Base-by-base conservation (phyloP, 2,888 invertebrate genomes). In the Eledona agricola region DNA sequence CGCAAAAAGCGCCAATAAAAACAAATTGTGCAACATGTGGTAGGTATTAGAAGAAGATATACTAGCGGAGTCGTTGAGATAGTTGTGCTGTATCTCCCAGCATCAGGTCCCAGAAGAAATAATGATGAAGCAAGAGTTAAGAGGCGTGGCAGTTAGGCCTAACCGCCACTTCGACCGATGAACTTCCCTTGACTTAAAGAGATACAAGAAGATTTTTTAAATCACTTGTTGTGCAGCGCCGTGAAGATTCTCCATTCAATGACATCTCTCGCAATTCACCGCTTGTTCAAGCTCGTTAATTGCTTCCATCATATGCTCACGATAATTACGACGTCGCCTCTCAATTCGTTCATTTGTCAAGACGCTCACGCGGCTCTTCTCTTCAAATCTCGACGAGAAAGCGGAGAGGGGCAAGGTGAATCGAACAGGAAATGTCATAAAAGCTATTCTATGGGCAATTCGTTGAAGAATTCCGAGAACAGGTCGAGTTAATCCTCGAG, bases 141-240 rank as follows among this genome's bases (percentile, higher is more conserved):
- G 57, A 60, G 64, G 62, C 62, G 62, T 61, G 62, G 58, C 61
- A 55, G 46, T 57, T 59, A 59, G 59, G 58, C 58, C 56, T 64
- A 64, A 64, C 64, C 63, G 64, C 62, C 62, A 62, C 61, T 60
- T 62, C 61, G 60, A 61, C 57, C 62, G 61, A 64, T 63, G 64
- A 64, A 64, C 62, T 64, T 64, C 62, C 58, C 59, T 59, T 57
- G 58, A 62, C 50, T 55, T 43, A 29, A 49, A 43, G 37, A 54
- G 54, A 42, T 53, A 49, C 47, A 49, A 51, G 45, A 51, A 42
- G 26, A 37, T 54, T 54, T 46, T 51, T 51, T 43, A 54, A 54
- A 54, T 54, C 54, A 43, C 54, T 54, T 54, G 54, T 26, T 35
- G 26, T 46, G 51, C 49, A 31, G 38, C 37, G 35, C 43, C 28